Percentiles rank a stretch among this genome's conserved stretches.
Evolutionary conservation across 2,113 vertebrate species (phyloP).

Genomic region (Anser brachyrhynchus): DNA sequence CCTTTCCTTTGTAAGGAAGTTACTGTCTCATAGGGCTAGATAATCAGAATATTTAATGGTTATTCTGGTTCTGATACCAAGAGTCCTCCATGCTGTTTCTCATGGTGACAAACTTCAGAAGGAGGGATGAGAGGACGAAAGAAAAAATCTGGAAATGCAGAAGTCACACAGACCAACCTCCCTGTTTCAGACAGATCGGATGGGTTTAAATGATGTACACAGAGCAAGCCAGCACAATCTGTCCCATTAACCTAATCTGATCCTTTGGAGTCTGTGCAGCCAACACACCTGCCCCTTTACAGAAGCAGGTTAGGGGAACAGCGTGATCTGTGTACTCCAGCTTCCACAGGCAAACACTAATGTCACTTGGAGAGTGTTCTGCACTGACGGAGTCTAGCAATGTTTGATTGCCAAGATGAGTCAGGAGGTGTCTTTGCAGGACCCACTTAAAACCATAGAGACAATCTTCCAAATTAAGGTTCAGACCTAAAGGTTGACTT

Average conservation of each 20-base stretch:
- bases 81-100: background rate
- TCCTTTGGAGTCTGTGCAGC: background rate
- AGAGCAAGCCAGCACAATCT: background rate
- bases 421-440: background rate
- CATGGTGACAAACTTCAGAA: background rate
- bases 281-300: background rate
- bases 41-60: background rate
- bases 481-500: background rate
- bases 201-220: background rate
- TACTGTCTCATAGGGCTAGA: background rate
- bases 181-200: background rate
- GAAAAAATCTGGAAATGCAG: background rate
- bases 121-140: background rate
- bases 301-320: background rate
- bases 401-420: background rate
- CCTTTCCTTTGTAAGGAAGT: background rate
- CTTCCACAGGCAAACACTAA: background rate
- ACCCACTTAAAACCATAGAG: background rate
- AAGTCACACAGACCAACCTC: background rate
- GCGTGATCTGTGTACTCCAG: fast-evolving
- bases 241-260: background rate
- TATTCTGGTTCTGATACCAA: background rate
- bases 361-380: background rate
- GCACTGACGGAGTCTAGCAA: background rate
- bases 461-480: background rate